Evolutionary conservation across 2,113 vertebrate genomes (phyloP).

Genomic region (Hiodon alosoides): DNA sequence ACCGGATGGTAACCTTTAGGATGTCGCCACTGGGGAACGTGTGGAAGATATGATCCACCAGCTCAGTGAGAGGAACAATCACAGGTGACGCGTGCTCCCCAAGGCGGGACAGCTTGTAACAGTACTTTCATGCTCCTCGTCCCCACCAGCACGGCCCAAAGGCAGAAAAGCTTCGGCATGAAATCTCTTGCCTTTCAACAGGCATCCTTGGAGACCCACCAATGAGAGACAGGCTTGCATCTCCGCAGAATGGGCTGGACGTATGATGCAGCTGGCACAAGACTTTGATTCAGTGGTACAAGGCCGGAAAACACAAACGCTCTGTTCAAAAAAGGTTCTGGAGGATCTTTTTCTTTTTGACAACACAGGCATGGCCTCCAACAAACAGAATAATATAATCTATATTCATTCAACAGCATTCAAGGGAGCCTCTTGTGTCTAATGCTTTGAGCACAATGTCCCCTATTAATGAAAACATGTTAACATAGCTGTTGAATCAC

Average conservation of each 20-base stretch:
- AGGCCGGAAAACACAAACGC: background rate
- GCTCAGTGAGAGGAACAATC: no score
- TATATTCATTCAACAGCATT: no score
- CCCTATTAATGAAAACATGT: no score
- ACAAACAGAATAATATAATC: background rate
- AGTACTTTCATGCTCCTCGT: conserved; percentile 1
- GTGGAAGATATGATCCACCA: no score
- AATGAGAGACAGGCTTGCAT: background rate
- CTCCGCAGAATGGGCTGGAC: background rate
- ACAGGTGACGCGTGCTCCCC: no score
- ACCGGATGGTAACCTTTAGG: no score
- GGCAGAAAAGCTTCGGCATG: background rate
- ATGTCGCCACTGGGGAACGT: no score
- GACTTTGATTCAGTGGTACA: background rate
- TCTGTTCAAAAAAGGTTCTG: background rate
- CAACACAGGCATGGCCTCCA: background rate
- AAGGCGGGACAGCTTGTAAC: background rate
- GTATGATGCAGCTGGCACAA: background rate
- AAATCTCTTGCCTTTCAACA: conserved; percentile 1
- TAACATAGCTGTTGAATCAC: no score
- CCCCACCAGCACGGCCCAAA: background rate
- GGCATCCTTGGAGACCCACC: background rate
- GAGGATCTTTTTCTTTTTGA: background rate
- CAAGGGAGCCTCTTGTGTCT: no score
- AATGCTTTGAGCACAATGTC: no score